phyloP scores from a whole-genome alignment of 30 jellyfish, hydroid and myxozoan genomes.

The Pseudorhiza aurosa region DNA sequence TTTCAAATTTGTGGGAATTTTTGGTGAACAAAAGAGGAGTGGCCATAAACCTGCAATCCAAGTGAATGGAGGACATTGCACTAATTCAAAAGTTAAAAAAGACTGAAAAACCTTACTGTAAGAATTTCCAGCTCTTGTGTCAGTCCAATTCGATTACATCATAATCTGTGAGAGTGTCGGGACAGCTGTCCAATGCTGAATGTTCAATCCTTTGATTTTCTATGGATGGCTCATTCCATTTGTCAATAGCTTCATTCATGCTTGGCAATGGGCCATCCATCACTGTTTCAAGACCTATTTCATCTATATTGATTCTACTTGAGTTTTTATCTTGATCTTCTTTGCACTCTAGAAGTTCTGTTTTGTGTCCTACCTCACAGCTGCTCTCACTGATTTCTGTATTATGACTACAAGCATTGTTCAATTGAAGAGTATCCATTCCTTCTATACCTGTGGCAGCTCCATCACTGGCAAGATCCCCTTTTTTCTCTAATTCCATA shows the following conservation, averaged over 20 bases:
- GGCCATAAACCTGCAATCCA: neutral
- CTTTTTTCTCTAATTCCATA: slow-evolving; percentile 15
- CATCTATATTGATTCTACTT: neutral
- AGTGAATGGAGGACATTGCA: neutral
- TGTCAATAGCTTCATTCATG: neutral
- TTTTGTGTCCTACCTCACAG: neutral
- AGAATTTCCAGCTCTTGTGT: too few relatives aligned
- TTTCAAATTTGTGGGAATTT: too few relatives aligned
- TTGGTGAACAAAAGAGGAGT: too few relatives aligned
- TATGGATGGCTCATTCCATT: neutral
- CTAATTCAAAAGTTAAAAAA: neutral
- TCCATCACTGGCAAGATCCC: neutral
- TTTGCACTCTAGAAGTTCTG: neutral
- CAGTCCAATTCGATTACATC: slow-evolving; percentile 68
- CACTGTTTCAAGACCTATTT: neutral
- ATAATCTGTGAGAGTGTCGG: slow-evolving; percentile 55
- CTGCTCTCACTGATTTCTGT: neutral
- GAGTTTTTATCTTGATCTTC: neutral
- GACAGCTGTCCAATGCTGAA: neutral
- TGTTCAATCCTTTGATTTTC: neutral
- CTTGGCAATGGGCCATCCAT: neutral
- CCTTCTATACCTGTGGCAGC: neutral
- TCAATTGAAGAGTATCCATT: neutral
- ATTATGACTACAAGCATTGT: neutral
- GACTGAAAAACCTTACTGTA: neutral